phyloP scores from a whole-genome alignment of 2,113 vertebrate species.

The Corythoichthys haematopterus region DNA sequence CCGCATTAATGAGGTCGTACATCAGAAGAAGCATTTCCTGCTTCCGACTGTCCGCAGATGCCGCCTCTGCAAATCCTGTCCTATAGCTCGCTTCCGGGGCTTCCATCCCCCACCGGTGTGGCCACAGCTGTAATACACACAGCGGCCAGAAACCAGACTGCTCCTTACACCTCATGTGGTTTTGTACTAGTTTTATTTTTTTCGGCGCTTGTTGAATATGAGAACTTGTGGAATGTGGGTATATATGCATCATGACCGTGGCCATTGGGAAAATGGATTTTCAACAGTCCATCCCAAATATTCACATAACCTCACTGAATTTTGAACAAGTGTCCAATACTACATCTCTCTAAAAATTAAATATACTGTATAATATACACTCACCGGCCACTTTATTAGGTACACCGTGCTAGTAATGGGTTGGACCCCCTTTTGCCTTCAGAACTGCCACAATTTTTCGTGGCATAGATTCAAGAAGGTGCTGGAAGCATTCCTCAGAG shows the following conservation, averaged over 20 bases:
- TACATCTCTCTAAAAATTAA: too few relatives aligned
- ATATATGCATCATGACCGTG: conserved; percentile 21
- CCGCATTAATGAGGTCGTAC: conserved; percentile 53
- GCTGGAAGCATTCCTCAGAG: too few relatives aligned
- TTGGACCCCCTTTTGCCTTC: too few relatives aligned
- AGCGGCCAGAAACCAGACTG: conserved; percentile 51
- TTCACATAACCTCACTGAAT: neutral
- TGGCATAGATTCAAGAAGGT: too few relatives aligned
- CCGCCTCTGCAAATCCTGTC: conserved; percentile 21
- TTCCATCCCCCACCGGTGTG: conserved; percentile 24
- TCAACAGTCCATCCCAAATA: neutral
- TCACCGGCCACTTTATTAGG: too few relatives aligned
- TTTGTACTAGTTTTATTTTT: conserved; percentile 33
- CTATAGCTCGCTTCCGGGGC: conserved; percentile 10
- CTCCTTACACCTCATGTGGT: conserved; percentile 54
- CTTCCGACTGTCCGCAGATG: conserved; percentile 14
- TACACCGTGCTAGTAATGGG: too few relatives aligned
- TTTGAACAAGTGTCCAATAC: neutral
- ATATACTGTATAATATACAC: too few relatives aligned
- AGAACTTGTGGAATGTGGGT: conserved; percentile 51
- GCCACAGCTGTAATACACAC: conserved; percentile 33
- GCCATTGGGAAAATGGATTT: neutral
- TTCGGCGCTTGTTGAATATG: conserved; percentile 18
- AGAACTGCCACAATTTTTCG: too few relatives aligned
- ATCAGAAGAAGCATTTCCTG: conserved; percentile 29